A percentile compares a stretch with the other conserved stretches of the same genome.
These are phyloP conservation scores for Drosophila grimshawi DNA, from an alignment of 1,140 invertebrate species.

Conservation along the genomic window DNA sequence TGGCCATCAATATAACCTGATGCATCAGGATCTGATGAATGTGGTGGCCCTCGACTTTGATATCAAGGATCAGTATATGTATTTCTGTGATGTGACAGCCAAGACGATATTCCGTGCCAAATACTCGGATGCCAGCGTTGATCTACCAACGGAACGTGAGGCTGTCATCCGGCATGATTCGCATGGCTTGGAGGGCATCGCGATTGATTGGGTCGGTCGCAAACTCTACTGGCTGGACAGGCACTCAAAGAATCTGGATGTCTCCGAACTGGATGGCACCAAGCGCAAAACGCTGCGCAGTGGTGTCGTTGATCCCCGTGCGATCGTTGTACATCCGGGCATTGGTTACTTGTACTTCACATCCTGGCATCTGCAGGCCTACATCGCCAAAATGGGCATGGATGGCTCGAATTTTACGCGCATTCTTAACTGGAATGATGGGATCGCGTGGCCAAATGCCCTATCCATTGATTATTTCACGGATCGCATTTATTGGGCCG, in stretches of 20 bases:
- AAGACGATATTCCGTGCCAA: conserved; percentile 94
- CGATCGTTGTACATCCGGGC: conserved; percentile 97
- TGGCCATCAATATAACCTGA: conserved; percentile 92
- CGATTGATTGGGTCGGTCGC: conserved; percentile 97
- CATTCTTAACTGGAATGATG: conserved; percentile 96
- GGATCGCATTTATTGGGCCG: conserved; percentile 97
- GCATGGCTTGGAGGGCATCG: conserved; percentile 97
- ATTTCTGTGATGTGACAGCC: conserved; percentile 97
- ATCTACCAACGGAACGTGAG: conserved; percentile 87
- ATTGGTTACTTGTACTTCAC: conserved; percentile 98
- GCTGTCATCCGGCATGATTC: conserved; percentile 96
- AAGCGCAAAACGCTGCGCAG: conserved; percentile 94
- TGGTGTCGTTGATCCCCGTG: conserved; percentile 95
- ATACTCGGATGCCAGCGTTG: conserved; percentile 85
- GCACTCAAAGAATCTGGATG: conserved; percentile 96
- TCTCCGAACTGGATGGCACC: conserved; percentile 96
- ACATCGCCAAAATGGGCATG: conserved; percentile 99
- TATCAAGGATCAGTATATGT: conserved; percentile 92
- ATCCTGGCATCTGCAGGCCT: conserved; percentile 98
- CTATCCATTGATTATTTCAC: conserved; percentile 98
- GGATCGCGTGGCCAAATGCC: conserved; percentile 99
- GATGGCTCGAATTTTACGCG: conserved; percentile 96
- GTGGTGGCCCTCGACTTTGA: conserved; percentile 98
- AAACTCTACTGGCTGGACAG: conserved; percentile 99
- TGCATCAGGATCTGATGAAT: conserved; percentile 98